Evolutionary conservation across 2,888 invertebrate genomes (phyloP).

Genomic region (Desoria tigrina): DNA sequence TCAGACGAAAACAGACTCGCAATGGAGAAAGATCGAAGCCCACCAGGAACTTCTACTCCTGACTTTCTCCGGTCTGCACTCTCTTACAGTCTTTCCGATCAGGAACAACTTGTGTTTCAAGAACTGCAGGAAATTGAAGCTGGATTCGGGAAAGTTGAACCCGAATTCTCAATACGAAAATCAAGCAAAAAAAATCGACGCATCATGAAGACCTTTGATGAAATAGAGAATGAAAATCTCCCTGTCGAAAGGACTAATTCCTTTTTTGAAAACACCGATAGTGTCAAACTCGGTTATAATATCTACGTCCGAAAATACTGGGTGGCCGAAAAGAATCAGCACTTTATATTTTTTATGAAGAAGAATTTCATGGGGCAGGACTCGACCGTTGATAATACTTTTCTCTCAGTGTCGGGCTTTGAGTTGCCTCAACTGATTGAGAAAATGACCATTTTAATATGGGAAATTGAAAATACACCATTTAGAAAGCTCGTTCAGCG

Average conservation of each 20-base stretch:
- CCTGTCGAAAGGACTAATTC: neutral
- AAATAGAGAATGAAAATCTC: neutral
- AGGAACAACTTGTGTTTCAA: too few species aligned
- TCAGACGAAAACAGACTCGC: too few species aligned
- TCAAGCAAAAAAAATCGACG: too few species aligned
- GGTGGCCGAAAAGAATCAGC: neutral
- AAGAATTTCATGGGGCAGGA: neutral
- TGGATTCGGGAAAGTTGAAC: too few species aligned
- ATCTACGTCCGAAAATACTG: neutral
- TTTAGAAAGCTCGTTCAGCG: neutral
- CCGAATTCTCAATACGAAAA: too few species aligned
- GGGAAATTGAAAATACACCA: neutral
- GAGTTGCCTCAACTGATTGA: slow-evolving; percentile 3
- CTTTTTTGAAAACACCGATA: neutral
- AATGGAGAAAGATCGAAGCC: too few species aligned
- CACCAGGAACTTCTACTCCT: too few species aligned
- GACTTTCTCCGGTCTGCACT: too few species aligned
- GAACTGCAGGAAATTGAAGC: too few species aligned
- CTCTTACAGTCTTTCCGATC: too few species aligned
- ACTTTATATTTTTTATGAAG: neutral
- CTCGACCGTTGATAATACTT: neutral
- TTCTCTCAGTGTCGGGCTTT: neutral
- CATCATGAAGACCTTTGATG: too few species aligned
- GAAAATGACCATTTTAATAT: neutral
- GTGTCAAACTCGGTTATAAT: neutral